Evolutionary conservation across 2,797 vertebrate genomes (phyloP), one percentile per base, ranked within the genome.

Genomic region (Halcyon leucocephala): DNA sequence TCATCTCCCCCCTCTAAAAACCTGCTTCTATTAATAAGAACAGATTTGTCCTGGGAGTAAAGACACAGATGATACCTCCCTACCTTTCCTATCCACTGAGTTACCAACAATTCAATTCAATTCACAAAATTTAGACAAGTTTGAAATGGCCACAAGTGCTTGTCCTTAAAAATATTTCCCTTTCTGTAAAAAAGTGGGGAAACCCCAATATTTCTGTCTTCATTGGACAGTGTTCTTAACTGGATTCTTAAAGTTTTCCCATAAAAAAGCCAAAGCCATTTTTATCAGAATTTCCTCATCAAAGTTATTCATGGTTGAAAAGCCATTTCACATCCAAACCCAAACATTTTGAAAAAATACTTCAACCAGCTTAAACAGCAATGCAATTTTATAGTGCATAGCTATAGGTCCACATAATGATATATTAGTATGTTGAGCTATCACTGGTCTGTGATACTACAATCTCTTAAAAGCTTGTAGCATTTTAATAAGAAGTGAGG

Each of bases 401-500:
- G 92, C 92, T 80, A 90, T 1, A 78, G 33, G 94, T 82, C 71
- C 90, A 90, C 60, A 85, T 69, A 94, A 82, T 82, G 94, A 90
- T 71, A n/a, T 78, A 93, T 93, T 71, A 74, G 64, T 71, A 79
- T 33, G 58, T 58, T 87, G 88, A 80, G 65, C 93, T 94, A 92
- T 94, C 88, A 14, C 60, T 73, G 51, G 86, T 48, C 95, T 91
- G 48, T 54, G 52, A 79, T 95, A 93, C 85, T 49, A 60, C 69
- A 84, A 69, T 90, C 76, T 73, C 67, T 80, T 95, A 87, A 86
- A 95, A 95, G 83, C 88, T 62, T 76, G 81, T 48, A 92, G 88
- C 39, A 96, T 88, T 95, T 97, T 91, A 96, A 95, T 92, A 94
- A 93, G 88, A 95, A 96, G 51, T n/a, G 37, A 95, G 87, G 81